Percentiles rank a stretch among this genome's conserved stretches.
Evolutionary conservation across 30 jellyfish, hydroid and myxozoan species (phyloP).

Genomic region (Chrysaora quinquecirrha): DNA sequence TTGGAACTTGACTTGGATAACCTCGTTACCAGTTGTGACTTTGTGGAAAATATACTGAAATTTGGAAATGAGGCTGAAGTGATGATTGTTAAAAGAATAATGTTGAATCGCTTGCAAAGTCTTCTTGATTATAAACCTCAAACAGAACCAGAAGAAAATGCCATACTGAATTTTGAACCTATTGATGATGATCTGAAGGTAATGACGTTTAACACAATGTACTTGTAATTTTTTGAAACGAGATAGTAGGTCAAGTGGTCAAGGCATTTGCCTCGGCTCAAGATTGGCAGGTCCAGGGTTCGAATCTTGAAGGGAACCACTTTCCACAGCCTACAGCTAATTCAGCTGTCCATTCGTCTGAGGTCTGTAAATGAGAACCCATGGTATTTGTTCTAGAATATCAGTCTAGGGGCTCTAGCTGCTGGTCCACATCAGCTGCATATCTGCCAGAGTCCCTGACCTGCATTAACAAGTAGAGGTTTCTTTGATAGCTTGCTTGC

Average conservation of each 20-base stretch:
- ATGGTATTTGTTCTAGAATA: no score
- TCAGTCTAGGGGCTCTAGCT: no score
- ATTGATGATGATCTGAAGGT: slow-evolving; percentile 71
- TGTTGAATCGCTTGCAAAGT: slow-evolving; percentile 73
- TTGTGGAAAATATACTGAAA: slow-evolving; percentile 89
- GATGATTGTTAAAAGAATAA: slow-evolving; percentile 81
- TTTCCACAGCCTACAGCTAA: no score
- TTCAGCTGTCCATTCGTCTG: no score
- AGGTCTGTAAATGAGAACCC: no score
- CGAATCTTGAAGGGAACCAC: no score
- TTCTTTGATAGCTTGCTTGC: no score
- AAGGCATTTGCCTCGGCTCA: no score
- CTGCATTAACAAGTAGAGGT: no score
- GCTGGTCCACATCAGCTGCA: no score
- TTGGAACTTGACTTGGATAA: slow-evolving; percentile 88
- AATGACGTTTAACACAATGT: not conserved
- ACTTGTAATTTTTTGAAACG: not conserved
- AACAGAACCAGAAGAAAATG: slow-evolving; percentile 97
- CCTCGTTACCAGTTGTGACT: slow-evolving; percentile 86
- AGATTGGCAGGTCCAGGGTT: no score
- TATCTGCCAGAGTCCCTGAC: no score
- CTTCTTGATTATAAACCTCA: slow-evolving; percentile 80
- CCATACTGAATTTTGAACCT: slow-evolving; percentile 66
- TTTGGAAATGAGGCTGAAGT: slow-evolving; percentile 99
- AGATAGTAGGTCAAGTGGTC: slow-evolving; percentile 2